These are phyloP conservation scores for Picathartes gymnocephalus DNA, from an alignment of 2,113 vertebrate genomes.

Conservation along the genomic window DNA sequence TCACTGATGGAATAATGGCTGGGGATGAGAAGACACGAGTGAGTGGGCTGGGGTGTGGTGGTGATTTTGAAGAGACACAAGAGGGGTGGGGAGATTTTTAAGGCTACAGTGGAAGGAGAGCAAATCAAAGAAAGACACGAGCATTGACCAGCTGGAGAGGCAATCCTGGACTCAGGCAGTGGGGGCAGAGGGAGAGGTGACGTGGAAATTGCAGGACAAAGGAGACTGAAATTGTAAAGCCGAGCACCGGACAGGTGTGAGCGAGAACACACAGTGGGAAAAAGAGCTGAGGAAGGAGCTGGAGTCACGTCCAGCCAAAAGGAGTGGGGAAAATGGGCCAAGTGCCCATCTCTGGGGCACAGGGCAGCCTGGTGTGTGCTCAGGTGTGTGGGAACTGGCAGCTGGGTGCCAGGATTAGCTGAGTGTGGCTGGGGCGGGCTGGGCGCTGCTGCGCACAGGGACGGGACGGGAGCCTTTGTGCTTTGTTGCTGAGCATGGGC, in stretches of 20 bases:
- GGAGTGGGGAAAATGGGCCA: background rate
- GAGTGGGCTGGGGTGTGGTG: background rate
- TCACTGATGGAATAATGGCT: background rate
- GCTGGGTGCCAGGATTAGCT: conserved; percentile 14
- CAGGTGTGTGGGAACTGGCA: conserved; percentile 55
- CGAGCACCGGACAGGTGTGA: fast-evolving
- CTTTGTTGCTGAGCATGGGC: conserved; percentile 72
- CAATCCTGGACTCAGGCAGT: background rate
- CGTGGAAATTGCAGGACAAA: background rate
- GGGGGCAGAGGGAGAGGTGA: background rate
- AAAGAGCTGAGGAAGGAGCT: background rate
- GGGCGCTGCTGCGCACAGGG: conserved; percentile 12
- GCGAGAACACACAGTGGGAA: background rate
- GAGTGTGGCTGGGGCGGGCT: background rate
- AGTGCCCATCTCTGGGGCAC: background rate
- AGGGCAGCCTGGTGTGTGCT: background rate
- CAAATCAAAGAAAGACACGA: background rate
- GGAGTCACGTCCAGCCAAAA: background rate
- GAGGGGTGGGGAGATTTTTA: background rate
- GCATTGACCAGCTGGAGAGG: background rate
- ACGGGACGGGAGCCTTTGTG: conserved; percentile 67
- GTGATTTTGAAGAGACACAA: background rate
- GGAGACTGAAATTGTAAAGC: background rate
- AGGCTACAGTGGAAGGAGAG: background rate
- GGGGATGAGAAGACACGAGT: background rate